These are phyloP conservation scores for Sinosuthora webbiana DNA, from an alignment of 2,113 vertebrate genomes.

Conservation along the genomic window DNA sequence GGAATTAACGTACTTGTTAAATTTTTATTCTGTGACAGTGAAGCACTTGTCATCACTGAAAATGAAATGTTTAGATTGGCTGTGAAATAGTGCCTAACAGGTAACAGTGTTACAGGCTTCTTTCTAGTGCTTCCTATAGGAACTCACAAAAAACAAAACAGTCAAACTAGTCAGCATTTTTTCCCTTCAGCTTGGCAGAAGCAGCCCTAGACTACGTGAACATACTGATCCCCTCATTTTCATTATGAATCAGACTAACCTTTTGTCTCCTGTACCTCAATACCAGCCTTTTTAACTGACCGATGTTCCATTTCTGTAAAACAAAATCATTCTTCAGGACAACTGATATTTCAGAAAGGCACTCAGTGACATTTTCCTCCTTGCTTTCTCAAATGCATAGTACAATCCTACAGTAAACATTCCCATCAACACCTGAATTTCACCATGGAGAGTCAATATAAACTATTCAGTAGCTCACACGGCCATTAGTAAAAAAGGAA, in stretches of 20 bases:
- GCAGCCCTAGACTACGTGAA: background rate
- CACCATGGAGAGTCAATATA: background rate
- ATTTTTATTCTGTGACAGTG: background rate
- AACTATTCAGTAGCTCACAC: background rate
- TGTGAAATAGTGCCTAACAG: background rate
- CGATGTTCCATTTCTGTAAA: slow-evolving; percentile 89
- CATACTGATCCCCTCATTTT: slow-evolving; percentile 10
- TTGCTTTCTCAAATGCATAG: background rate
- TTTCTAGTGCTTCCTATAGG: background rate
- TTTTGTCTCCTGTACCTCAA: slow-evolving; percentile 90
- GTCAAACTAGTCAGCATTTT: background rate
- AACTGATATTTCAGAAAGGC: slow-evolving; percentile 39
- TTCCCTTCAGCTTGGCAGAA: background rate
- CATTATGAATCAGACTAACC: slow-evolving; percentile 74
- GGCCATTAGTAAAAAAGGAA: background rate
- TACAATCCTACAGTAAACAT: background rate
- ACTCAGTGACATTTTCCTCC: slow-evolving; percentile 13
- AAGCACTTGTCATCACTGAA: background rate
- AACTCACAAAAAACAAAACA: background rate
- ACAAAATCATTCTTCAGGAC: slow-evolving; percentile 48
- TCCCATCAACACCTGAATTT: background rate
- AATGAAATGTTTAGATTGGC: background rate
- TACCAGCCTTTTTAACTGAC: slow-evolving; percentile 95
- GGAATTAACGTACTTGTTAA: background rate
- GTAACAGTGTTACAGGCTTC: background rate